Percentiles rank a stretch among this genome's conserved stretches.
phyloP scores from a whole-genome alignment of 1,140 invertebrate genomes.

The Philopotamus ludificatus region DNA sequence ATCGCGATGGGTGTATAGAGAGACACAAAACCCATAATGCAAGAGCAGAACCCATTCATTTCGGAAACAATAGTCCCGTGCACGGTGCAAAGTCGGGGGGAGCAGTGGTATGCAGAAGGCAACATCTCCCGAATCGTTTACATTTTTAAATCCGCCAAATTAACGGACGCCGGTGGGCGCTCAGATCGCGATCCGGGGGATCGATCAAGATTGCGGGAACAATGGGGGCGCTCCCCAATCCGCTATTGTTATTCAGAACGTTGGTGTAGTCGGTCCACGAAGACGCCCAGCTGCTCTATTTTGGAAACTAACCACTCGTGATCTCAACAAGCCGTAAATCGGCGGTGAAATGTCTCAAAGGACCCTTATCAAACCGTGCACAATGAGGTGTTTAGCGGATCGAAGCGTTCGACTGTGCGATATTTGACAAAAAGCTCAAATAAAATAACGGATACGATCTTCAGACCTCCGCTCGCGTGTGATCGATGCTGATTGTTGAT shows the following conservation, averaged over 20 bases:
- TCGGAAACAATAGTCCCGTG: slow-evolving; percentile 19
- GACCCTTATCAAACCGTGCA: slow-evolving; percentile 35
- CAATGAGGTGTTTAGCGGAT: slow-evolving; percentile 17
- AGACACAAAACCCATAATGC: slow-evolving; percentile 24
- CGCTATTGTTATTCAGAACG: slow-evolving; percentile 6
- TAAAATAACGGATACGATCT: slow-evolving; percentile 35
- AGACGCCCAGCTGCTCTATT: slow-evolving; percentile 36
- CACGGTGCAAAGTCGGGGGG: too few species aligned
- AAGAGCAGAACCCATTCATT: slow-evolving; percentile 6
- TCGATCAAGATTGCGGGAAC: neutral
- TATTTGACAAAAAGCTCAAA: neutral
- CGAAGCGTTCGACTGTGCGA: slow-evolving; percentile 11
- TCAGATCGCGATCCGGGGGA: too few species aligned
- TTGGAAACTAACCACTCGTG: slow-evolving; percentile 33
- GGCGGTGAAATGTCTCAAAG: slow-evolving; percentile 27
- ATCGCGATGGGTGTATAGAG: slow-evolving; percentile 19
- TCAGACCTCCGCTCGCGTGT: slow-evolving; percentile 17
- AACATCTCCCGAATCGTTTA: too few species aligned
- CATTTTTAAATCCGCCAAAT: too few species aligned
- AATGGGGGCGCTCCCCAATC: neutral
- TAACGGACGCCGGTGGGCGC: too few species aligned
- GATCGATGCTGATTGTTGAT: slow-evolving; percentile 23
- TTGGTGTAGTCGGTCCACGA: neutral
- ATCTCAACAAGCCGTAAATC: slow-evolving; percentile 35
- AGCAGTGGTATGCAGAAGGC: too few species aligned